Conservation (phyloP, 2,797 vertebrate genomes). For the Phoxinus dragarum region DNA sequence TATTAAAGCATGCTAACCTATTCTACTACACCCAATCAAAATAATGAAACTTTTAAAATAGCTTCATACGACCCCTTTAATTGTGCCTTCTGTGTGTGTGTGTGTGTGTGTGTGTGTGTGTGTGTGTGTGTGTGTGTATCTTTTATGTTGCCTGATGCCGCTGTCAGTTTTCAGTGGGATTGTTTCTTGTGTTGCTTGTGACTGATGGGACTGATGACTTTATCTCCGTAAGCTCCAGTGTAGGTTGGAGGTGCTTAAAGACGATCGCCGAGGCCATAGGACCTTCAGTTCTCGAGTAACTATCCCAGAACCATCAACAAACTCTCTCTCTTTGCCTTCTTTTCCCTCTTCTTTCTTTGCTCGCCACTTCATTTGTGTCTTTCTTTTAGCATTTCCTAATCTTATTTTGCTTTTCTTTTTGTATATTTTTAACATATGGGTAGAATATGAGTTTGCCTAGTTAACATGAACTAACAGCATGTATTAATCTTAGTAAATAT, state of each 20-base stretch:
- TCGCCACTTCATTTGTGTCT: slow-evolving; percentile 50
- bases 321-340: slow-evolving; percentile 70
- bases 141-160: slow-evolving; percentile 43
- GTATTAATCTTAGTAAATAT: neutral
- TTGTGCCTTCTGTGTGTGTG: neutral
- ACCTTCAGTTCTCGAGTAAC: slow-evolving; percentile 99
- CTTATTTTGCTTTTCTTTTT: slow-evolving; percentile 29
- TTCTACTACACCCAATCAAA: neutral
- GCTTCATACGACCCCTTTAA: neutral
- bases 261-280: slow-evolving; percentile 98
- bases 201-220: slow-evolving; percentile 88
- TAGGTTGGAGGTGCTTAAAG: slow-evolving; percentile 99
- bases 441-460: neutral
- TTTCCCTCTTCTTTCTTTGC: slow-evolving; percentile 38
- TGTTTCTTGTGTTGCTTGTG: slow-evolving; percentile 77
- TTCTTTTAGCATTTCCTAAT: slow-evolving; percentile 49
- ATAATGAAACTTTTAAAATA: neutral
- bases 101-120: slow-evolving; percentile 32
- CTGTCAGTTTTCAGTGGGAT: slow-evolving; percentile 76
- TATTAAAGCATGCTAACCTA: neutral
- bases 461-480: neutral
- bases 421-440: slow-evolving; percentile 47
- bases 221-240: slow-evolving; percentile 99
- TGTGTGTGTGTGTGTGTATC: slow-evolving; percentile 33
- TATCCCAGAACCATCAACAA: slow-evolving; percentile 85